A percentile compares a stretch with the other conserved stretches of the same genome.
Conservation (phyloP, 2,888 invertebrate genomes). For the Leptogaster cylindrica region DNA sequence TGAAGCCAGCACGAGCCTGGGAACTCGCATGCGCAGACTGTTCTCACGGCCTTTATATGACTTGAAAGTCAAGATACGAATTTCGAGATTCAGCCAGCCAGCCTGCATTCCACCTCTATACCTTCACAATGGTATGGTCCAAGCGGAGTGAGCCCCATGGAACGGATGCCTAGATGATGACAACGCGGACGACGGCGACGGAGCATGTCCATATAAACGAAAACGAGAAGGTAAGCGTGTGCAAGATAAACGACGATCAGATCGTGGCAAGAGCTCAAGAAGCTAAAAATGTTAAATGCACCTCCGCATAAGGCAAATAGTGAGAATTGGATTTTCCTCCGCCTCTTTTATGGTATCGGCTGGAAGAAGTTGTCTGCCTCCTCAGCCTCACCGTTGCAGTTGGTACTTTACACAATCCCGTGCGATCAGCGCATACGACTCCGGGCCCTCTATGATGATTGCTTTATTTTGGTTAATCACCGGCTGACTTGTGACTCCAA, state of each 20-base stretch:
- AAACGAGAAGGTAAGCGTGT: conserved; percentile 40
- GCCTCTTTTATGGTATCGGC: conserved; percentile 28
- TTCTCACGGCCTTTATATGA: conserved; percentile 53
- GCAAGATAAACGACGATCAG: conserved; percentile 42
- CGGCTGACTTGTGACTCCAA: conserved; percentile 26
- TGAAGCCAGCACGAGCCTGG: conserved; percentile 50
- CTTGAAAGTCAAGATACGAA: conserved; percentile 42
- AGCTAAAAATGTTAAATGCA: conserved; percentile 42
- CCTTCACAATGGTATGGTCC: neutral
- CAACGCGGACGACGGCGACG: neutral
- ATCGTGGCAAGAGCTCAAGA: conserved; percentile 35
- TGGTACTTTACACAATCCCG: neutral
- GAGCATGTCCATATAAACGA: conserved; percentile 34
- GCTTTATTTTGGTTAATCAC: conserved; percentile 41
- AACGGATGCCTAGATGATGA: conserved; percentile 21
- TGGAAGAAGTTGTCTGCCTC: conserved; percentile 11
- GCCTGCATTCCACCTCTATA: neutral
- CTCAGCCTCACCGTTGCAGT: no score
- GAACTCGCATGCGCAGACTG: conserved; percentile 50
- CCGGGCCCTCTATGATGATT: conserved; percentile 19
- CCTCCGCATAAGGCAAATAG: conserved; percentile 42
- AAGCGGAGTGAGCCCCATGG: neutral
- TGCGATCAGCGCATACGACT: conserved; percentile 13
- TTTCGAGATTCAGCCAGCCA: conserved; percentile 29
- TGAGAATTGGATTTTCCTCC: conserved; percentile 38